phyloP scores from a whole-genome alignment of 2,113 vertebrate species.

The Microtus ochrogaster region DNA sequence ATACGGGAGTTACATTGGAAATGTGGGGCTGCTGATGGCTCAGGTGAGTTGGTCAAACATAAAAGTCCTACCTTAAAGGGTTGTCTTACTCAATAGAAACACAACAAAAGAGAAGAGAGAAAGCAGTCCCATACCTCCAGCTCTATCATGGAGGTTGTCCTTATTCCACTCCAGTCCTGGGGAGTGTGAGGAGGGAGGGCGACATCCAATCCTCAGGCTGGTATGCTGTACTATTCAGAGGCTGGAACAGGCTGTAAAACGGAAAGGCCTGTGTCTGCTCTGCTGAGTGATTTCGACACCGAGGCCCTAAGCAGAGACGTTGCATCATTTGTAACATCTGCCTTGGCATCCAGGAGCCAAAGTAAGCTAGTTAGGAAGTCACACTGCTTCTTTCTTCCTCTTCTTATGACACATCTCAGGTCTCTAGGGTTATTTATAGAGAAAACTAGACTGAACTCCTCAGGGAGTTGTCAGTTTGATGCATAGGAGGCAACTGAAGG shows the following conservation, averaged over 20 bases:
- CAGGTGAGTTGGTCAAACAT: slow-evolving; percentile 58
- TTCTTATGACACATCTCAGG: slow-evolving; percentile 41
- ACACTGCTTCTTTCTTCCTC: slow-evolving; percentile 48
- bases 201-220: slow-evolving; percentile 83
- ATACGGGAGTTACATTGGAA: slow-evolving; percentile 57
- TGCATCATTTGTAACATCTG: slow-evolving; percentile 86
- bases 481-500: neutral
- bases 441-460: slow-evolving; percentile 56
- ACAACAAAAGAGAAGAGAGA: slow-evolving; percentile 57
- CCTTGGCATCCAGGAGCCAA: slow-evolving; percentile 82
- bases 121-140: slow-evolving; percentile 16
- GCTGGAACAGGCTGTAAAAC: slow-evolving; percentile 85
- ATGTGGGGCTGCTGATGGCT: slow-evolving; percentile 43
- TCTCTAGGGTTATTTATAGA: slow-evolving; percentile 60
- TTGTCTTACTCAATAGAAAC: slow-evolving; percentile 70
- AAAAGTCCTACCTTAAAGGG: slow-evolving; percentile 64
- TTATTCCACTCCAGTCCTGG: slow-evolving; percentile 83
- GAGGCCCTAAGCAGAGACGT: slow-evolving; percentile 82
- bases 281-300: slow-evolving; percentile 86
- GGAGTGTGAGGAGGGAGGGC: slow-evolving; percentile 81
- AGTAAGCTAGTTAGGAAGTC: slow-evolving; percentile 86
- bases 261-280: slow-evolving; percentile 82
- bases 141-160: slow-evolving; percentile 57
- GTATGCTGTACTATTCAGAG: slow-evolving; percentile 78
- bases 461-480: slow-evolving; percentile 49